Base-by-base conservation (phyloP, 2,888 invertebrate genomes). In the Brachypalpus laphriformis region DNA sequence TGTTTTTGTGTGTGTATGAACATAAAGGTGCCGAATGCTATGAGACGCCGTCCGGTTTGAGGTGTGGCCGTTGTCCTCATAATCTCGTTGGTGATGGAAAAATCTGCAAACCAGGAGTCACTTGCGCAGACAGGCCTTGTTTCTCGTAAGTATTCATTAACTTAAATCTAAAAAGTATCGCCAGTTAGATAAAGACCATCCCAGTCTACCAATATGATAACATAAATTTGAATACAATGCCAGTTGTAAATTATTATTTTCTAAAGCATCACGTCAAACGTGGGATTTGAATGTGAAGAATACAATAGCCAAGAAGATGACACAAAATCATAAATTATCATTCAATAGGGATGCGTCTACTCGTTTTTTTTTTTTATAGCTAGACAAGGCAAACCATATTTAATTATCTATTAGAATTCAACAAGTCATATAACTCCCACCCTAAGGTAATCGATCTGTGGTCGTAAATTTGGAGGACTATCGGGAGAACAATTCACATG, bases 1-100 rank as follows among this genome's bases (percentile, higher is more conserved):
- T 71, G 65, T 74, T 71, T 81, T 63, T 66, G 18, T 77, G 40
- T 34, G 65, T 45, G 49, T 37, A 75, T 51, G 45, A 56, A 87
- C 88, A 22, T 71, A 82, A 92, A 93, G 96, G 95, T 31, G 96
- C 95, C 45, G 93, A 94, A 87, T 96, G 96, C 88, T 93, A 93
- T 71, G 95, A 96, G 88, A 94, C 95, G 0, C 89, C 94, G 0
- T 92, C 94, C 25, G 96, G 96, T 8, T 95, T 95, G 14, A 93
- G 94, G 20, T 97, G 97, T 89, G 97, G 96, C 0, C 90, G 94
- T 1, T 97, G 97, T 90, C 97, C 96, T 0, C 90, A 92, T 7
- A 96, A 96, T 16, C 95, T 94, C 90, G 92, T 94, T 47, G 97
- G 97, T 1, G 95, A 97, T 90, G 97, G 97, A 9, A 92, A 93